A percentile compares a stretch with the other conserved stretches of the same genome.
These are phyloP conservation scores for Girardinus metallicus DNA, from an alignment of 2,797 vertebrate species.

Conservation along the genomic window DNA sequence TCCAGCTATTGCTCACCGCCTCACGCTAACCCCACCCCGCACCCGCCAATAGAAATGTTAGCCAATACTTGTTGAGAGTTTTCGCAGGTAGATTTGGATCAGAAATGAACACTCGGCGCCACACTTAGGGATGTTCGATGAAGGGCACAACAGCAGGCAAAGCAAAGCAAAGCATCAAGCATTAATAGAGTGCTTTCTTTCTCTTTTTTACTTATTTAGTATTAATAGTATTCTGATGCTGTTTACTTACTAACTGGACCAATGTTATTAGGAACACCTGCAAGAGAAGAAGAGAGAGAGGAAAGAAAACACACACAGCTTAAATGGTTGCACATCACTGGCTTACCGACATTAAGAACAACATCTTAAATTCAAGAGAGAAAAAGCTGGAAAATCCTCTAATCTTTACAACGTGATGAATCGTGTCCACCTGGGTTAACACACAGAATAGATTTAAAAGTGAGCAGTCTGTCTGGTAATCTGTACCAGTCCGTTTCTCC, in stretches of 20 bases:
- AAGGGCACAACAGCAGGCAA: constrained; percentile 61
- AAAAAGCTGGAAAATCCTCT: neutral
- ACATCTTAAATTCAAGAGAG: neutral
- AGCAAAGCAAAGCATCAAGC: constrained; percentile 86
- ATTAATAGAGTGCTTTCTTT: constrained; percentile 48
- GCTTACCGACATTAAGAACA: constrained; percentile 7
- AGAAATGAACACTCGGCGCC: constrained; percentile 88
- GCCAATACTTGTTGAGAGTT: constrained; percentile 40
- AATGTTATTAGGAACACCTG: constrained; percentile 96
- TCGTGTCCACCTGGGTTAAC: constrained; percentile 5
- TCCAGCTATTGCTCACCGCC: constrained; percentile 33
- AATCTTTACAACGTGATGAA: constrained; percentile 1
- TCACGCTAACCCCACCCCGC: neutral
- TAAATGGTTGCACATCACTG: constrained; percentile 14
- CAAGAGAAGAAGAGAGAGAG: constrained; percentile 67
- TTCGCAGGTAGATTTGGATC: constrained; percentile 51
- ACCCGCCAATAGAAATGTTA: constrained; percentile 19
- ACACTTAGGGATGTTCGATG: constrained; percentile 66
- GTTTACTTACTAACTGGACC: constrained; percentile 98
- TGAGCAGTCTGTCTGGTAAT: constrained; percentile 2
- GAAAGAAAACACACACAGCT: neutral
- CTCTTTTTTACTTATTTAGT: neutral
- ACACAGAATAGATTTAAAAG: neutral
- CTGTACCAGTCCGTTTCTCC: constrained; percentile 13
- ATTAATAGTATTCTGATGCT: constrained; percentile 30